Conservation (phyloP, 2,797 vertebrate species). For the Carapus acus region DNA sequence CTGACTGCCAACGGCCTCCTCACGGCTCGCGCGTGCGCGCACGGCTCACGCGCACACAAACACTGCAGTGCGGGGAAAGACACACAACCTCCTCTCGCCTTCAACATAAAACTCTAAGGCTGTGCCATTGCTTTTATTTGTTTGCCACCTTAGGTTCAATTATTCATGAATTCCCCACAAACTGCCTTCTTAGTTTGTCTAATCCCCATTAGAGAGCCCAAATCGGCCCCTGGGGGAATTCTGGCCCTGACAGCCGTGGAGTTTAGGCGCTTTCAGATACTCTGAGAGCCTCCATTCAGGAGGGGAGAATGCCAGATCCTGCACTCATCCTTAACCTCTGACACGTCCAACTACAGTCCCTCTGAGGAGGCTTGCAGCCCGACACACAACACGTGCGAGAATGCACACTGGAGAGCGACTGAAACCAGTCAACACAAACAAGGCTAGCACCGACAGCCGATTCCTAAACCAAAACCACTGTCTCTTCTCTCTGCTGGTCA, state of each 20-base stretch:
- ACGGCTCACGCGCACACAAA: constrained; percentile 14
- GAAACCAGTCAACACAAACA: too few relatives aligned
- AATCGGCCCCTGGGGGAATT: constrained; percentile 53
- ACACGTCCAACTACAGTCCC: constrained; percentile 45
- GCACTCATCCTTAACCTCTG: constrained; percentile 31
- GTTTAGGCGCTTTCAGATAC: constrained; percentile 58
- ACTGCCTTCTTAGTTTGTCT: constrained; percentile 43
- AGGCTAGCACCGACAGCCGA: too few relatives aligned
- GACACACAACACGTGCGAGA: too few relatives aligned
- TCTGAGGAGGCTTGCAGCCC: too few relatives aligned
- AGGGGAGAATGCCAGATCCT: constrained; percentile 43
- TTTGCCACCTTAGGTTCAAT: constrained; percentile 36
- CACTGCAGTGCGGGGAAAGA: constrained; percentile 12
- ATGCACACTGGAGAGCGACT: too few relatives aligned
- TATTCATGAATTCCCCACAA: constrained; percentile 45
- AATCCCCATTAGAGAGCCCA: constrained; percentile 56
- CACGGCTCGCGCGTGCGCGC: constrained; percentile 3
- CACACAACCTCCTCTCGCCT: not conserved
- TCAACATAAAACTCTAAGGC: constrained; percentile 12
- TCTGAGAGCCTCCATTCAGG: constrained; percentile 50
- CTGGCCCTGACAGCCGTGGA: constrained; percentile 39
- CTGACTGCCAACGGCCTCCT: constrained; percentile 26
- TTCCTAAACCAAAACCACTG: too few relatives aligned
- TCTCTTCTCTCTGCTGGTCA: too few relatives aligned
- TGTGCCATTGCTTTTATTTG: constrained; percentile 35